A percentile compares a stretch with the other conserved stretches of the same genome.
Conservation (phyloP, 2,888 invertebrate genomes). For the Sinohyriopsis cumingii region DNA sequence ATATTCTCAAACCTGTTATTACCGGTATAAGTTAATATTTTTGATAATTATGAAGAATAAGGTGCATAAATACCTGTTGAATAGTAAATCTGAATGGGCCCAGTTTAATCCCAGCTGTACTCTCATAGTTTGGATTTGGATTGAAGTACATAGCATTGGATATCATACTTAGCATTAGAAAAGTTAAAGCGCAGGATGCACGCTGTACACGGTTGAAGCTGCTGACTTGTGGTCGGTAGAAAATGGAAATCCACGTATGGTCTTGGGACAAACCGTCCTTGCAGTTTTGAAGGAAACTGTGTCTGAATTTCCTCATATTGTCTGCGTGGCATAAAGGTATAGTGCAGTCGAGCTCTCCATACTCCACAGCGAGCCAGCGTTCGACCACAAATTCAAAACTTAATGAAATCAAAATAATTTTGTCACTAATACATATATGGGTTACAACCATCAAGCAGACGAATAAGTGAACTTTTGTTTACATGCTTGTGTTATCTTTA, state of each 20-base stretch:
- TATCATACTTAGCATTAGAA: slow-evolving; percentile 70
- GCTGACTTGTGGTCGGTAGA: slow-evolving; percentile 66
- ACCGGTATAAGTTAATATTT: too few species aligned
- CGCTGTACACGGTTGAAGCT: slow-evolving; percentile 66
- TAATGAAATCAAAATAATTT: not conserved
- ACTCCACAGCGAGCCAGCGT: slow-evolving; percentile 27
- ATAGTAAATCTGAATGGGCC: slow-evolving; percentile 25
- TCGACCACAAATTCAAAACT: slow-evolving; percentile 32
- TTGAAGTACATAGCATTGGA: slow-evolving; percentile 71
- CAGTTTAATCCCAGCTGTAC: slow-evolving; percentile 12
- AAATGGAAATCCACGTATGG: slow-evolving; percentile 72
- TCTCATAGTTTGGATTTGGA: slow-evolving; percentile 11
- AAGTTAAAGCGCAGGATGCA: slow-evolving; percentile 62
- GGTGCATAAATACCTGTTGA: not conserved
- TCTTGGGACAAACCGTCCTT: slow-evolving; percentile 57
- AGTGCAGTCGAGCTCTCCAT: slow-evolving; percentile 6
- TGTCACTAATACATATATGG: not conserved
- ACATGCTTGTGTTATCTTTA: too few species aligned
- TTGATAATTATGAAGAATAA: too few species aligned
- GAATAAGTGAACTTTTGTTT: too few species aligned
- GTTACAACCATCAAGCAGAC: too few species aligned
- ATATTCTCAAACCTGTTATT: too few species aligned
- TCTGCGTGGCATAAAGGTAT: too few species aligned
- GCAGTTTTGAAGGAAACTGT: too few species aligned
- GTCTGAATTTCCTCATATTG: too few species aligned